Base-by-base conservation (phyloP, 2,797 vertebrate genomes). In the Lepilemur ruficaudatus region DNA sequence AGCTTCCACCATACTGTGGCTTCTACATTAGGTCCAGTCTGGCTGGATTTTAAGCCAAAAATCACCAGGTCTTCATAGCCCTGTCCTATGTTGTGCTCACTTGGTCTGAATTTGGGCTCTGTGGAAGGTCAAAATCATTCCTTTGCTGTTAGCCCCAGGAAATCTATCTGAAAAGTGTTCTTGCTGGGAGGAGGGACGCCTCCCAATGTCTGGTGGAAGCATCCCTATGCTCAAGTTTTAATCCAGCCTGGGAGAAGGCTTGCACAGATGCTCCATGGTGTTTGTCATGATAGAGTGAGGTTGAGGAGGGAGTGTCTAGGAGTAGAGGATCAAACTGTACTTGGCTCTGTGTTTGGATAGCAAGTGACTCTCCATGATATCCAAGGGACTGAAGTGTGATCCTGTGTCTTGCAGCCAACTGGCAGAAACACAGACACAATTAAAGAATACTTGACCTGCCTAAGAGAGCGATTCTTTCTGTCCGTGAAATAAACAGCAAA, bases 351-450 rank as follows among this genome's bases (percentile, higher is more conserved):
- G 67, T 32, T 65, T 57, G 79, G 55, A 46, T 35, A 88, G 38
- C 41, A 88, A 90, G 48, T 13, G 32, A 75, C 61, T 38, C 32
- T 70, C 85, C 69, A 65, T 35, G 70, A 96, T 35, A 81, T 85
- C 81, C 52, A 46, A 79, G 65, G 48, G 38, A 73, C 80, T 85
- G 48, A 89, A 86, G 89, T 79, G 75, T 72, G 80, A 97, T 35
- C 55, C 70, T 30, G 17, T 17, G 30, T 65, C 87, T 80, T 4
- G 12, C 46, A 82, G 88, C 75, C 91, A 96, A 46, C 1, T 87
- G 93, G 86, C 82, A 89, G 91, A 93, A 88, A 75, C 35, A 81
- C 81, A 69, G 28, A 86, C 67, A 85, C 38, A 28, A 69, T 75
- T 76, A 46, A 32, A 91, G 59, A 93, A 50, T 65, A 67, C 28